Percentiles rank a stretch among this genome's conserved stretches.
phyloP scores from a whole-genome alignment of 2,113 vertebrate species.

The Chaetura pelagica region DNA sequence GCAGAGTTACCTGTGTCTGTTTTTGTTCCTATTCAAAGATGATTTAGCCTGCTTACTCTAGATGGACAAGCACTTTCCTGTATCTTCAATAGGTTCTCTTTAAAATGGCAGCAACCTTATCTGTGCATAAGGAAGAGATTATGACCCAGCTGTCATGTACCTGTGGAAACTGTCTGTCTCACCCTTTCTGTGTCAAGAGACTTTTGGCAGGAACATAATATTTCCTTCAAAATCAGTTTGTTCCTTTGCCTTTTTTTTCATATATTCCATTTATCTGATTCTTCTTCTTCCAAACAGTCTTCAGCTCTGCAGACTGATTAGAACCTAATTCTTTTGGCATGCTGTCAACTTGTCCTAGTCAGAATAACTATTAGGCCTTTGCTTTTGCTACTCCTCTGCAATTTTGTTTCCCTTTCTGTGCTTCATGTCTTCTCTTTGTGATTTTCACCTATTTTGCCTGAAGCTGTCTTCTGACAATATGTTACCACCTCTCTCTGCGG shows the following conservation, averaged over 20 bases:
- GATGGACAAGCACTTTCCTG: not conserved
- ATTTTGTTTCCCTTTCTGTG: constrained; percentile 70
- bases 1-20: not conserved
- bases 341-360: constrained; percentile 68
- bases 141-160: constrained; percentile 52
- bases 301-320: constrained; percentile 68
- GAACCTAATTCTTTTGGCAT: constrained; percentile 75
- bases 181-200: constrained; percentile 65
- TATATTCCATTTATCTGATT: constrained; percentile 68
- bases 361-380: constrained; percentile 72
- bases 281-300: constrained; percentile 36
- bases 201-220: constrained; percentile 76
- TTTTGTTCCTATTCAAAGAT: rapidly evolving
- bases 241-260: constrained; percentile 24
- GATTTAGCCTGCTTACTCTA: not conserved
- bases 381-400: constrained; percentile 63
- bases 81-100: not conserved
- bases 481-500: constrained; percentile 61
- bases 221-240: constrained; percentile 73
- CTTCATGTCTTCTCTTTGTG: constrained; percentile 63
- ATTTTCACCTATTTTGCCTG: constrained; percentile 77
- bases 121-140: constrained; percentile 14
- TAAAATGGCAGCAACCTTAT: constrained; percentile 12
- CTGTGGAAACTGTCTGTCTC: constrained; percentile 59
- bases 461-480: constrained; percentile 72